These are phyloP conservation scores for Oscheius sp. DNA, from an alignment of 2,888 invertebrate species.

Conservation along the genomic window DNA sequence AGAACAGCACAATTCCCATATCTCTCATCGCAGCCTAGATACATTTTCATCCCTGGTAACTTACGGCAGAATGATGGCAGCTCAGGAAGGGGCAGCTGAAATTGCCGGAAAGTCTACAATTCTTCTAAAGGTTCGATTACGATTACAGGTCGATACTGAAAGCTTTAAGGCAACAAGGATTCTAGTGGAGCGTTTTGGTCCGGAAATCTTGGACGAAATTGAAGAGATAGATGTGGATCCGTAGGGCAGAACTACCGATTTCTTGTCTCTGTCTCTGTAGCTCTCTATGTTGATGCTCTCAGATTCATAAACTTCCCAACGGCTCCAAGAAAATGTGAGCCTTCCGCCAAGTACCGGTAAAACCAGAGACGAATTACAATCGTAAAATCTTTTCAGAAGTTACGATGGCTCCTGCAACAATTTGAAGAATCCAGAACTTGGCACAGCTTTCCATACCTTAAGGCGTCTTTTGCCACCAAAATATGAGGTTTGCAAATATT, in stretches of 20 bases:
- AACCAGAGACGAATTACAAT: too few species aligned
- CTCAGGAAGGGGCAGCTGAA: slow-evolving; percentile 64
- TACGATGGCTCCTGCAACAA: slow-evolving; percentile 73
- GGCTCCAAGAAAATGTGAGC: slow-evolving; percentile 1
- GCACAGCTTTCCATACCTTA: slow-evolving; percentile 65
- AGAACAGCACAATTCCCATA: background rate
- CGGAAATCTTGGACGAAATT: slow-evolving; percentile 13
- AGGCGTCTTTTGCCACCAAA: slow-evolving; percentile 64
- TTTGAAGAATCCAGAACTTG: slow-evolving; percentile 59
- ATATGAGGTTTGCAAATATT: slow-evolving; percentile 61
- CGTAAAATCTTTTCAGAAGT: too few species aligned
- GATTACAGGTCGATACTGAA: too few species aligned
- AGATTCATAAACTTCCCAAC: slow-evolving; percentile 17
- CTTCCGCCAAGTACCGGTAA: slow-evolving; percentile 20
- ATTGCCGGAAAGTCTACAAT: slow-evolving; percentile 61
- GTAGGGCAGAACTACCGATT: background rate
- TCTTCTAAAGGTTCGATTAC: slow-evolving; percentile 42
- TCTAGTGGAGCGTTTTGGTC: slow-evolving; percentile 34
- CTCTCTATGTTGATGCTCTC: background rate
- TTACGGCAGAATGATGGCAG: slow-evolving; percentile 66
- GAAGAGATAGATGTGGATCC: slow-evolving; percentile 6
- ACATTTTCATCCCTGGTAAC: slow-evolving; percentile 35
- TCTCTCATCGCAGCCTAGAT: background rate
- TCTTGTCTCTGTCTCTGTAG: too few species aligned
- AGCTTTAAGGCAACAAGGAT: slow-evolving; percentile 38